A percentile compares a stretch with the other conserved stretches of the same genome.
Evolutionary conservation across 2,797 vertebrate genomes (phyloP).

Genomic region (Lutjanus argentimaculatus): DNA sequence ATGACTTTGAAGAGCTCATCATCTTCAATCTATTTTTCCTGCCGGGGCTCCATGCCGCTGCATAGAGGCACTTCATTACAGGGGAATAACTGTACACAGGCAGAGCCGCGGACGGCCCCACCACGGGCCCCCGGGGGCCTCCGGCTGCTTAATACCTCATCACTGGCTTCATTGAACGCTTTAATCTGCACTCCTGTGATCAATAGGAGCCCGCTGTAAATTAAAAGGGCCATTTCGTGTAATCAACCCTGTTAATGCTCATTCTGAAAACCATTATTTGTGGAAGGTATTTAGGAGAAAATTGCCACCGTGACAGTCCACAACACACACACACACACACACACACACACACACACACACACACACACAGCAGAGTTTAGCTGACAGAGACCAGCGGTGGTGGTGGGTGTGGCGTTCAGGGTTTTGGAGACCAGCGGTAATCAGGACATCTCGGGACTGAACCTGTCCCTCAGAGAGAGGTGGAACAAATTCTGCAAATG

Average conservation of each 20-base stretch:
- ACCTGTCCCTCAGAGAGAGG: too few relatives aligned
- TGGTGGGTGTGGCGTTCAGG: too few relatives aligned
- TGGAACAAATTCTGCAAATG: too few relatives aligned
- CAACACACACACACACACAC: too few relatives aligned
- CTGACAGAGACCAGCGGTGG: too few relatives aligned
- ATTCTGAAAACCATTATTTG: slow-evolving; percentile 99
- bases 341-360: slow-evolving; percentile 13
- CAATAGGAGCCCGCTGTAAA: slow-evolving; percentile 99
- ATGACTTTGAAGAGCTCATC: slow-evolving; percentile 99
- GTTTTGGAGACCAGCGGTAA: too few relatives aligned
- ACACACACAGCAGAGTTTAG: too few relatives aligned
- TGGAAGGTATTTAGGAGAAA: slow-evolving; percentile 97
- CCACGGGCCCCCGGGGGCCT: slow-evolving; percentile 91
- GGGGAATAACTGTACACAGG: slow-evolving; percentile 98
- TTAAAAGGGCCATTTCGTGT: slow-evolving; percentile 99
- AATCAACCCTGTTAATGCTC: slow-evolving; percentile 99
- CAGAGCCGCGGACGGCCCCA: slow-evolving; percentile 80
- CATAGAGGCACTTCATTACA: slow-evolving; percentile 99
- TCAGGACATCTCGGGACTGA: too few relatives aligned
- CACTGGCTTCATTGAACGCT: slow-evolving; percentile 99
- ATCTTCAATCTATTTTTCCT: slow-evolving; percentile 99
- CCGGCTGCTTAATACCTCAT: slow-evolving; percentile 99
- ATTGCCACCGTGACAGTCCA: slow-evolving; percentile 92
- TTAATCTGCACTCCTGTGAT: slow-evolving; percentile 99
- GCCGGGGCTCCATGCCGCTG: slow-evolving; percentile 96